These are phyloP conservation scores for Sarcophaga carnaria DNA, from an alignment of 2,888 invertebrate genomes.

Conservation along the genomic window DNA sequence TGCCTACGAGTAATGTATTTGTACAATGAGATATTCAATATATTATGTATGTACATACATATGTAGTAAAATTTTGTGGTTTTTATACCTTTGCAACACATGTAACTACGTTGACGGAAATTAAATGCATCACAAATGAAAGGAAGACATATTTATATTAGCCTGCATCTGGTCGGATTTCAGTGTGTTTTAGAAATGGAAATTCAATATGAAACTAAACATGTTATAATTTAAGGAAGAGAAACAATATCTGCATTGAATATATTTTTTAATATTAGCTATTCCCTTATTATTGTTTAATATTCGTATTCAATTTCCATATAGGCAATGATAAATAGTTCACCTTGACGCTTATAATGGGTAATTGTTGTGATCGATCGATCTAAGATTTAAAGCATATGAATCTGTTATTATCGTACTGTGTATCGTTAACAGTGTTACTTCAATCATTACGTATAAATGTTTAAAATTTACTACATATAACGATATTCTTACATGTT, in stretches of 20 bases:
- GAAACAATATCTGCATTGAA: neutral
- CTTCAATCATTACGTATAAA: no score
- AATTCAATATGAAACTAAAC: neutral
- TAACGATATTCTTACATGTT: no score
- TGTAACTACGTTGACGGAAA: conserved; percentile 25
- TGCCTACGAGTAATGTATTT: neutral
- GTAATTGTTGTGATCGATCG: no score
- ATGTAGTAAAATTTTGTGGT: conserved; percentile 1
- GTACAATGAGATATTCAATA: neutral
- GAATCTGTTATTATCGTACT: no score
- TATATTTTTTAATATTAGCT: neutral
- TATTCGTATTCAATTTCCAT: neutral
- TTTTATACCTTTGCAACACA: neutral
- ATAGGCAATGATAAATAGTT: neutral
- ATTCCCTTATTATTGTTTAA: neutral
- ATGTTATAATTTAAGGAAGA: neutral
- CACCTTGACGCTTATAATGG: no score
- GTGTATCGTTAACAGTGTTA: no score
- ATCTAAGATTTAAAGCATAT: no score
- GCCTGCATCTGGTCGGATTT: no score
- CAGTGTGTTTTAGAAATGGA: neutral
- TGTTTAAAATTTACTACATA: no score
- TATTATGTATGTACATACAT: neutral
- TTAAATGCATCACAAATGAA: neutral
- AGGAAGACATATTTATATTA: no score